Evolutionary conservation across 2,797 vertebrate species (phyloP).

Genomic region (Salmo trutta): DNA sequence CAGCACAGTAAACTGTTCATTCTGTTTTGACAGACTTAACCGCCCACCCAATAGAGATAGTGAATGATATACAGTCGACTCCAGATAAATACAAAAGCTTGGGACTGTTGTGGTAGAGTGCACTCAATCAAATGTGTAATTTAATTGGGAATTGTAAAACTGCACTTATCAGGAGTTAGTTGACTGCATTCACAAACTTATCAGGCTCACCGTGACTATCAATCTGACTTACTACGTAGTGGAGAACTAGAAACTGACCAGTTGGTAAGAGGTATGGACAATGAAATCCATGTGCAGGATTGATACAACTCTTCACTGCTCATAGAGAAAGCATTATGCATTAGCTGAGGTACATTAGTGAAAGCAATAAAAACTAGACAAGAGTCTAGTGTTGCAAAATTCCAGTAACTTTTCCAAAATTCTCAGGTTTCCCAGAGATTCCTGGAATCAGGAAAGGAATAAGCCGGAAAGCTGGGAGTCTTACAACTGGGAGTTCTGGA

Average conservation of each 20-base stretch:
- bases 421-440: background rate
- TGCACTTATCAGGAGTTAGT: no score
- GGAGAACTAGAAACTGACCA: no score
- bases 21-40: background rate
- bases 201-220: no score
- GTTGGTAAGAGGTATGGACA: background rate
- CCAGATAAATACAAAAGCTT: no score
- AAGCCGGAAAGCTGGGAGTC: no score
- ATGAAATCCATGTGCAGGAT: constrained; percentile 24
- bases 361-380: constrained; percentile 27
- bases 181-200: no score
- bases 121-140: no score
- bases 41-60: constrained; percentile 17
- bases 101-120: no score
- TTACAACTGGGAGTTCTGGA: background rate
- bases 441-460: background rate
- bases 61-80: no score
- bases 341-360: background rate
- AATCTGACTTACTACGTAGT: background rate
- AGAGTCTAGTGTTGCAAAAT: background rate
- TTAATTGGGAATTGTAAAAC: no score
- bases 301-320: constrained; percentile 15
- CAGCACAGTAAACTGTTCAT: background rate
- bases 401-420: background rate
- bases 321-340: background rate